Base-by-base conservation (phyloP, 1,140 invertebrate genomes). In the Cryptotermes secundus region DNA sequence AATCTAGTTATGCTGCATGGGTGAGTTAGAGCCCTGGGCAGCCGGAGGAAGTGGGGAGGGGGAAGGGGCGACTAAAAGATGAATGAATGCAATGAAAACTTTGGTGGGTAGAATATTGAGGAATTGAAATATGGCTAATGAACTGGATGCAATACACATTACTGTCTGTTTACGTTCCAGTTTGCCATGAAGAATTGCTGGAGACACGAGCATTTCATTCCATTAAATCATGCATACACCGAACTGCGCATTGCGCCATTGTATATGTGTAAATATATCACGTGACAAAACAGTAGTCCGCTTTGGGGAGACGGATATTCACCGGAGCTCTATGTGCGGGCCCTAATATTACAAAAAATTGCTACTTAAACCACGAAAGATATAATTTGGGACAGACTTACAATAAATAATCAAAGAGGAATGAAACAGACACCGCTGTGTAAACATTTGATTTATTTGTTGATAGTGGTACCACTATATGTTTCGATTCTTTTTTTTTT, bases 121-220 rank as follows among this genome's bases (percentile, higher is more conserved):
- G 59, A 72, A 72, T 72, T 72, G 59, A 72, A 72, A 72, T 72
- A 72, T 72, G 59, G 59, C 59, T 72, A 72, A 72, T 72, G 59
- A 72, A 72, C 59, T 72, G 59, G 59, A 72, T 72, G 59, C n/a
- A 72, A 72, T 72, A 6, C 59, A 72, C 59, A 72, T 72, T 72
- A 72, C 59, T 31, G 59, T 72, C 59, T 72, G 59, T 31, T 72
- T 72, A 72, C 59, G 6, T 72, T 72, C 59, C 59, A n/a, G 7
- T 31, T 72, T 72, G 59, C 59, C 59, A 72, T 72, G 31, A 72
- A 72, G 59, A 72, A 72, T 72, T 72, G 31, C n/a, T 26, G 7
- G 4, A 72, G 59, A n/a, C n/a, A 72, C 26, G 59, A 72, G n/a
- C 59, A 72, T 72, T 72, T 72, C 59, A 31, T 26, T 72, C 26